Evolutionary conservation across 2,888 invertebrate genomes (phyloP).

Genomic region (Chloroclystis v-ata): DNA sequence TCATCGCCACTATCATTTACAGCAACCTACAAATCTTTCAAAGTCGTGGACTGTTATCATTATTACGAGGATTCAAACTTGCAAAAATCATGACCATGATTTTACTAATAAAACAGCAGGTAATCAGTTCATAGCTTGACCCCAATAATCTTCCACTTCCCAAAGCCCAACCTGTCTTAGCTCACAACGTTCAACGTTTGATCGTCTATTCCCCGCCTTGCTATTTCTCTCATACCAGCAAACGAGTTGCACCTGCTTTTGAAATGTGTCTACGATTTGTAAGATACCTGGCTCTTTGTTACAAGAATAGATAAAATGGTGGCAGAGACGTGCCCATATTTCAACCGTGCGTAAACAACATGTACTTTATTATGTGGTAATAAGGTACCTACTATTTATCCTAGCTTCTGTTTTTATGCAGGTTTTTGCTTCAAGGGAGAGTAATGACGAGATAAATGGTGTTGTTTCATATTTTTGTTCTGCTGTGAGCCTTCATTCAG

Average conservation of each 20-base stretch:
- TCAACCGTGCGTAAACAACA: conserved; percentile 2
- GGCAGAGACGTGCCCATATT: conserved; percentile 1
- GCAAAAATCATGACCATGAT: too few relatives aligned
- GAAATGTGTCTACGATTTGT: conserved; percentile 12
- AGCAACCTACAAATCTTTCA: too few relatives aligned
- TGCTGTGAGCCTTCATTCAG: too few relatives aligned
- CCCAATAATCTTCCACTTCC: not conserved
- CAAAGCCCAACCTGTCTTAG: not conserved
- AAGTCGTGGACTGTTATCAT: too few relatives aligned
- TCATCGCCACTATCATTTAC: too few relatives aligned
- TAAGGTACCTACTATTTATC: not conserved
- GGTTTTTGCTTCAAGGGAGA: not conserved
- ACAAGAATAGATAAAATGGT: conserved; percentile 5
- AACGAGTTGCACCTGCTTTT: conserved; percentile 8
- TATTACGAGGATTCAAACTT: too few relatives aligned
- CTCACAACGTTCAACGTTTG: not conserved
- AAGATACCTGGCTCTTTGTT: conserved; percentile 9
- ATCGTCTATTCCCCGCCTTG: not conserved
- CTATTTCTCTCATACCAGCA: conserved; percentile 3
- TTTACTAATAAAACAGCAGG: too few relatives aligned
- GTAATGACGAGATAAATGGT: not conserved
- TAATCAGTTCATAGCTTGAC: not conserved
- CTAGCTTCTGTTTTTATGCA: conserved; percentile 1
- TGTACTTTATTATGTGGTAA: conserved; percentile 3
- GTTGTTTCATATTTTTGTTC: too few relatives aligned